Evolutionary conservation across 2,888 invertebrate genomes (phyloP).

Genomic region (Andrena minutula): DNA sequence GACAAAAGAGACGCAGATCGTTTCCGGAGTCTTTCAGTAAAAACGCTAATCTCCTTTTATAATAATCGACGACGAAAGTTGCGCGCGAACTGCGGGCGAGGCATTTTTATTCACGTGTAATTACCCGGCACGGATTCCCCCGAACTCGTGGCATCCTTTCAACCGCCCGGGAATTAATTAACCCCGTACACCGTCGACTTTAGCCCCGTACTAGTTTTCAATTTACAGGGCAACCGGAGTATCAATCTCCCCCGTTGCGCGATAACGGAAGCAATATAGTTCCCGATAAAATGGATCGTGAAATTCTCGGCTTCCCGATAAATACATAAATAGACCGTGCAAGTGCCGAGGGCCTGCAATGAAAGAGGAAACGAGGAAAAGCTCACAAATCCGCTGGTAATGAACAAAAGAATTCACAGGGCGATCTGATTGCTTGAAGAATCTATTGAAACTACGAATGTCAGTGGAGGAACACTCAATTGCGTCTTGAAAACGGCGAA

Average conservation of each 20-base stretch:
- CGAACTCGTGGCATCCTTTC: conserved; percentile 2
- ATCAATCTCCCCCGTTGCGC: background rate
- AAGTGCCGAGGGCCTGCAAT: too few species aligned
- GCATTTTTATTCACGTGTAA: conserved; percentile 10
- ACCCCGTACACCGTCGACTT: background rate
- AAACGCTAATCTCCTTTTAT: background rate
- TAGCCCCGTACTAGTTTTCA: background rate
- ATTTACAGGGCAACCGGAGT: background rate
- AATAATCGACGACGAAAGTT: conserved; percentile 28
- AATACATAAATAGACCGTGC: too few species aligned
- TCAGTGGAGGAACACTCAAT: too few species aligned
- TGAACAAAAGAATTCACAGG: too few species aligned
- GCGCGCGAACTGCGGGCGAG: background rate
- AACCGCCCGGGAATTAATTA: conserved; percentile 17
- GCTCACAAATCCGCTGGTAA: too few species aligned
- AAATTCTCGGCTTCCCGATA: too few species aligned
- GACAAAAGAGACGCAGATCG: too few species aligned
- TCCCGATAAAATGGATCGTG: background rate
- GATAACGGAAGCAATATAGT: background rate
- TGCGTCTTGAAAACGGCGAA: background rate
- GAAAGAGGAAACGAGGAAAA: too few species aligned
- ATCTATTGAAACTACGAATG: too few species aligned
- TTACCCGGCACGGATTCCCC: conserved; percentile 18
- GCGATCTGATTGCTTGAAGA: too few species aligned
- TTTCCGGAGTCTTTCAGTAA: background rate